Base-by-base conservation (phyloP, 2,888 invertebrate species). In the Nemotelus pantherinus region DNA sequence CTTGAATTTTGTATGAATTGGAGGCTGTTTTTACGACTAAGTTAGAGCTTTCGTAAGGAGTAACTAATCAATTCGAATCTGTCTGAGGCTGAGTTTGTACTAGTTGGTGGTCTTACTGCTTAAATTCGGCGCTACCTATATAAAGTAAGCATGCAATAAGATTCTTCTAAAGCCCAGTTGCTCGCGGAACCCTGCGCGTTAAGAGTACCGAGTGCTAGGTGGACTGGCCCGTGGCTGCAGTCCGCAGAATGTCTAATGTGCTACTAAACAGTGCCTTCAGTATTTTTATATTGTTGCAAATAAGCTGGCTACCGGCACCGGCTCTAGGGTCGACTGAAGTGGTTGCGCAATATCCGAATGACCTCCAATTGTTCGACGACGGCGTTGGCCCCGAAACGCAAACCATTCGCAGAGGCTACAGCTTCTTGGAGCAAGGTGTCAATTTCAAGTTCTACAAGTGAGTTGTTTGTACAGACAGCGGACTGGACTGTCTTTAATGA, bases 361-460 rank as follows among this genome's bases (percentile, higher is more conserved):
- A 74, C 60, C 60, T 74, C 50, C 48, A 25, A 60, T 5, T 39
- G 25, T 57, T 48, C 9, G 7, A 60, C 41, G 74, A 39, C 6
- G n/a, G 53, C 41, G 48, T 25, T 39, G 60, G 10, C 10, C 60
- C 45, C 48, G 60, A 47, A 41, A 48, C 60, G n/a, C 47, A 41
- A 47, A 9, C 39, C 3, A 39, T 55, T 10, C 70, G 55, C 5
- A 74, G 63, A 60, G 50, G 60, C 2, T 48, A 47, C 9, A 39
- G 3, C 48, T 25, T 39, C 41, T 74, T 60, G 60, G 74, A 60
- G 60, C 74, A 45, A 9, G 47, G 47, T 3, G 63, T 74, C 5
- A 39, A 47, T 10, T 74, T 74, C 41, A 74, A 74, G 48, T 74
- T 74, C 63, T 74, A 57, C 48, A 74, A 74, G 74, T 74, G 47